phyloP scores from a whole-genome alignment of 2,797 vertebrate species.

The Eupleurogrammus muticus region DNA sequence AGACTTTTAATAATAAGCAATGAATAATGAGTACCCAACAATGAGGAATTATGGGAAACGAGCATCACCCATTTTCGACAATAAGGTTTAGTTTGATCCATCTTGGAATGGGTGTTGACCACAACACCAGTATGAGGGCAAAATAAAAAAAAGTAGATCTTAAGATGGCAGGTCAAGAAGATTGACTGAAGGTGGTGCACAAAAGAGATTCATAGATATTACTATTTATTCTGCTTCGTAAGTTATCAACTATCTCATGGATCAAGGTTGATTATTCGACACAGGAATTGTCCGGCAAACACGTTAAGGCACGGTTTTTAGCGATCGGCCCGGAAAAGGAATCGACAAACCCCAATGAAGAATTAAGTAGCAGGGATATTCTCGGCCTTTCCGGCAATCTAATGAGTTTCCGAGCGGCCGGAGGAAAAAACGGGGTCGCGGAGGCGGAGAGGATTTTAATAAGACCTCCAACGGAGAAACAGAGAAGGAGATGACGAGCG shows the following conservation, averaged over 20 bases:
- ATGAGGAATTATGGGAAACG: not conserved
- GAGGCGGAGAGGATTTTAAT: slow-evolving; percentile 66
- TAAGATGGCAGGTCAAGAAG: slow-evolving; percentile 19
- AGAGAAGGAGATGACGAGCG: slow-evolving; percentile 39
- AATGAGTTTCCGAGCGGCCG: slow-evolving; percentile 58
- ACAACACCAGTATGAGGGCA: not conserved
- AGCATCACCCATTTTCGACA: not conserved
- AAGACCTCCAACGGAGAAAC: slow-evolving; percentile 62
- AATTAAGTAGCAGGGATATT: slow-evolving; percentile 38
- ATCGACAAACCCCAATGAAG: slow-evolving; percentile 30
- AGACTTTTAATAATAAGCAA: not conserved
- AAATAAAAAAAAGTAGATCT: slow-evolving; percentile 19
- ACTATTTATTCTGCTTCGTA: slow-evolving; percentile 28
- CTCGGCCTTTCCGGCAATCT: slow-evolving; percentile 32
- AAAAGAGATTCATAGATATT: slow-evolving; percentile 36
- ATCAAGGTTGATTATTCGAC: slow-evolving; percentile 45
- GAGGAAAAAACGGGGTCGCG: slow-evolving; percentile 42
- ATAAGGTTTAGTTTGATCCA: not conserved
- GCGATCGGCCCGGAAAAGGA: slow-evolving; percentile 20
- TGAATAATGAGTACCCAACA: no score
- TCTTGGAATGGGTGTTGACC: not conserved
- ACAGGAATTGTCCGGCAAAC: slow-evolving; percentile 30
- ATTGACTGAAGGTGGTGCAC: slow-evolving; percentile 27
- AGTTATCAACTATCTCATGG: slow-evolving; percentile 35
- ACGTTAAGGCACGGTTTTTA: not conserved